Conservation (phyloP, 2,113 vertebrate species). For the Vidua macroura region DNA sequence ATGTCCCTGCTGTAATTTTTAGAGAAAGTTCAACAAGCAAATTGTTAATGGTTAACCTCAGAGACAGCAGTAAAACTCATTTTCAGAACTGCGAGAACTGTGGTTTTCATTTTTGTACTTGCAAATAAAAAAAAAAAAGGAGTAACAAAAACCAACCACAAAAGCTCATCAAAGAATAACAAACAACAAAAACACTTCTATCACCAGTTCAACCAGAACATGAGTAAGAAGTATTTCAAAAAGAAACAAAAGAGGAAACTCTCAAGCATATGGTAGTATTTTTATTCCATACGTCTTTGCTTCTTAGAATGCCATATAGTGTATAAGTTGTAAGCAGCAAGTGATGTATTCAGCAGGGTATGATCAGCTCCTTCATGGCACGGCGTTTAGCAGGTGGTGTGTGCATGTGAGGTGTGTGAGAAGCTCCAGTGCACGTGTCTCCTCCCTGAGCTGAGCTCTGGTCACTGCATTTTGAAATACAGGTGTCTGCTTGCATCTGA, state of each 20-base stretch:
- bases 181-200: not conserved
- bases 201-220: not conserved
- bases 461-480: not conserved
- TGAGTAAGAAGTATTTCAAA: not conserved
- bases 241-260: not conserved
- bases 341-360: not conserved
- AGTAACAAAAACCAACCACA: not conserved
- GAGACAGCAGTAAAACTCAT: not conserved
- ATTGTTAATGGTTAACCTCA: constrained; percentile 44
- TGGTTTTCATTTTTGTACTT: not conserved
- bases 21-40: not conserved
- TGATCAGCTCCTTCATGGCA: not conserved
- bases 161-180: not conserved
- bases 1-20: not conserved
- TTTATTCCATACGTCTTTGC: not conserved
- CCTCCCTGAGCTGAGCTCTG: not conserved
- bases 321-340: not conserved
- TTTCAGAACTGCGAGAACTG: not conserved
- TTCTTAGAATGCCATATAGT: not conserved
- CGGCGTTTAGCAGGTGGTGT: not conserved
- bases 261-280: not conserved
- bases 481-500: not conserved
- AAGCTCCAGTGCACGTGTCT: not conserved
- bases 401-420: not conserved
- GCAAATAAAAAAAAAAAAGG: not conserved